A percentile compares a stretch with the other conserved stretches of the same genome.
These are phyloP conservation scores for Caenorhabditis wallacei DNA, from an alignment of 2,888 invertebrate genomes.

Conservation along the genomic window DNA sequence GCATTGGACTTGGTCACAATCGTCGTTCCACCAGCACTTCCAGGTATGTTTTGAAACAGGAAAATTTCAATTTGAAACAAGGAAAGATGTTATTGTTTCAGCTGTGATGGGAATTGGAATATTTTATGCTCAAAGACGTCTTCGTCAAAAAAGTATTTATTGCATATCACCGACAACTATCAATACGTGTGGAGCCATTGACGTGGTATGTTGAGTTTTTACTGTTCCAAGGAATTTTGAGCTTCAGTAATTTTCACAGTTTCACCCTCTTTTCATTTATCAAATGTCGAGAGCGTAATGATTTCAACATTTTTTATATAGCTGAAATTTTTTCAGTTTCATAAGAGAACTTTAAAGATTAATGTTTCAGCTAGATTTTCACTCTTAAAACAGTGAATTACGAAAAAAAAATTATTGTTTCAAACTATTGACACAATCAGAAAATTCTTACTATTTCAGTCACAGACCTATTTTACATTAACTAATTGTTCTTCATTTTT, in stretches of 20 bases:
- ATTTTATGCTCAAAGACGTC: conserved; percentile 85
- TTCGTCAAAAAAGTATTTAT: conserved; percentile 84
- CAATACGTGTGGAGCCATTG: conserved; percentile 85
- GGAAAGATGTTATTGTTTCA: conserved; percentile 31
- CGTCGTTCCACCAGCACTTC: conserved; percentile 93
- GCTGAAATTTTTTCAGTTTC: no score
- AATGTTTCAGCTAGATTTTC: no score
- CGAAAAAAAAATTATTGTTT: background rate
- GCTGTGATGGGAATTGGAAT: conserved; percentile 86
- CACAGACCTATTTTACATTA: no score
- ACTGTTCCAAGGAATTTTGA: background rate
- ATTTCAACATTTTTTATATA: no score
- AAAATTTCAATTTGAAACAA: background rate
- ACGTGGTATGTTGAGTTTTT: conserved; percentile 80
- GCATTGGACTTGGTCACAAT: conserved; percentile 94
- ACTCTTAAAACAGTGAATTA: no score
- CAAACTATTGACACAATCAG: background rate
- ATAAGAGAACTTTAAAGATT: no score
- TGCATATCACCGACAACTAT: conserved; percentile 85
- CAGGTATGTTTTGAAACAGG: conserved; percentile 83
- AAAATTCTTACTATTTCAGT: no score
- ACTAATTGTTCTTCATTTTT: no score
- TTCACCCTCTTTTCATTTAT: no score
- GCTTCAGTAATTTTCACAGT: no score
- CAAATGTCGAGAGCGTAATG: no score